A percentile compares a stretch with the other conserved stretches of the same genome.
phyloP scores from a whole-genome alignment of 2,797 vertebrate species.

The Lithobates sylvaticus region DNA sequence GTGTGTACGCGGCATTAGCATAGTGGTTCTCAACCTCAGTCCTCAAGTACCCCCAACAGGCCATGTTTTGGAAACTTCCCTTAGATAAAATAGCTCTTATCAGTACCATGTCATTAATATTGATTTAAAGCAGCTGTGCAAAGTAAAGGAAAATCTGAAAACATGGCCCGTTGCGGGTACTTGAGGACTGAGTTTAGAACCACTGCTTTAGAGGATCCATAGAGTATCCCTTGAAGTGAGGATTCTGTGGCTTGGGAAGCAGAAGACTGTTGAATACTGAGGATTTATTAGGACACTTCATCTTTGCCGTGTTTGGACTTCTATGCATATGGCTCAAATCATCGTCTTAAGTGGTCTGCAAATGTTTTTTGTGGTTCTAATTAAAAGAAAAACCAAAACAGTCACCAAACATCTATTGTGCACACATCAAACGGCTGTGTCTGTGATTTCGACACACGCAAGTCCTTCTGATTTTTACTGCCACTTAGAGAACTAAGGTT shows the following conservation, averaged over 20 bases:
- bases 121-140: no score
- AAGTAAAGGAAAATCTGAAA: no score
- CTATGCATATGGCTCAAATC: background rate
- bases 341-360: slow-evolving; percentile 47
- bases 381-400: slow-evolving; percentile 39
- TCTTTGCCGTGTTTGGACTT: slow-evolving; percentile 36
- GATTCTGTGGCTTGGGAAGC: background rate
- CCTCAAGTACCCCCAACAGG: no score
- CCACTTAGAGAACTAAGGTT: slow-evolving; percentile 28
- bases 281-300: slow-evolving; percentile 17
- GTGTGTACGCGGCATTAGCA: no score
- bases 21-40: no score
- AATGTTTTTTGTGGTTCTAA: slow-evolving; percentile 29
- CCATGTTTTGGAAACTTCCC: no score
- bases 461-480: background rate
- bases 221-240: background rate
- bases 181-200: background rate
- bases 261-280: slow-evolving; percentile 18
- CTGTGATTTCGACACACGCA: background rate
- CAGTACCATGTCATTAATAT: no score
- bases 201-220: background rate
- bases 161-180: no score
- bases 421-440: slow-evolving; percentile 39
- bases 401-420: slow-evolving; percentile 25
- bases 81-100: no score